Evolutionary conservation across 2,113 vertebrate species (phyloP).

Genomic region (Azemiops feae): DNA sequence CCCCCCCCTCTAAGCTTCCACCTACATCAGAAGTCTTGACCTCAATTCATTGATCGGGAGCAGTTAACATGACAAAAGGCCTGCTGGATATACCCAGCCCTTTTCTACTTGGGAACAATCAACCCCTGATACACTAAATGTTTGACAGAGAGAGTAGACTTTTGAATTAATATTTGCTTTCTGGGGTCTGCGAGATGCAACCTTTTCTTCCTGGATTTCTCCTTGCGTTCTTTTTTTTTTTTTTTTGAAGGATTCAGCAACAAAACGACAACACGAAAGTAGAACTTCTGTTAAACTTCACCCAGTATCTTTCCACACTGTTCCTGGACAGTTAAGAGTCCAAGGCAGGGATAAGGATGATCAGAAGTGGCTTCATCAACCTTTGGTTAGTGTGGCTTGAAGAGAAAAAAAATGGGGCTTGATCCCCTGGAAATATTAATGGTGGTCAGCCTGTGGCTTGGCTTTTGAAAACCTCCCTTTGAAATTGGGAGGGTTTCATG

Average conservation of each 20-base stretch:
- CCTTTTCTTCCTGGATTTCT: slow-evolving; percentile 51
- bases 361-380: slow-evolving; percentile 29
- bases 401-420: fast-evolving
- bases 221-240: not conserved
- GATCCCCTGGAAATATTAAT: not conserved
- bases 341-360: too few relatives aligned
- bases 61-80: slow-evolving; percentile 98
- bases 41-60: slow-evolving; percentile 97
- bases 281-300: slow-evolving; percentile 71
- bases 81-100: slow-evolving; percentile 82
- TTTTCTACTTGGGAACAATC: slow-evolving; percentile 86
- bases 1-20: slow-evolving; percentile 87
- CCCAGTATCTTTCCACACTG: slow-evolving; percentile 23
- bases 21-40: slow-evolving; percentile 95
- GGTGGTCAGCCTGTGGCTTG: not conserved
- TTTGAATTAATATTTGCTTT: slow-evolving; percentile 76
- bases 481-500: not conserved
- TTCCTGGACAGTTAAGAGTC: not conserved
- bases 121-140: slow-evolving; percentile 87
- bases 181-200: slow-evolving; percentile 63
- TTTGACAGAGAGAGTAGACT: slow-evolving; percentile 83
- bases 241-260: not conserved
- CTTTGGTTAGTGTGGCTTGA: not conserved
- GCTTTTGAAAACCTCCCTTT: not conserved
- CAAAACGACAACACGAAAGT: slow-evolving; percentile 59